phyloP scores from a whole-genome alignment of 2,888 invertebrate species.

The Graphium colonna region DNA sequence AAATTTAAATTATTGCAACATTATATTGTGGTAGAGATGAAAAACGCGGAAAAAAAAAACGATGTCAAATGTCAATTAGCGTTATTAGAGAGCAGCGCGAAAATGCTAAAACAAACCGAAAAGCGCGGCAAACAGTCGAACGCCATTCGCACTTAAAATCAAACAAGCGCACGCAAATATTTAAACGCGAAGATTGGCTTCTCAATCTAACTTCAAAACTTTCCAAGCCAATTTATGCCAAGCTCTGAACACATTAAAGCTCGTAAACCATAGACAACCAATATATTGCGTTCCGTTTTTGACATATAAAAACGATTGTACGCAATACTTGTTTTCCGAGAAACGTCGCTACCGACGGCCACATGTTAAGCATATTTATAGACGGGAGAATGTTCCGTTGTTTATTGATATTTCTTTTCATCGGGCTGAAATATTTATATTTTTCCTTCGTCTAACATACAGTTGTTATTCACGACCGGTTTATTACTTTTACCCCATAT shows the following conservation, averaged over 20 bases:
- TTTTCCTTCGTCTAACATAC: not conserved
- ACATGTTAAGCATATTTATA: conserved; percentile 23
- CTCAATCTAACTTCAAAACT: conserved; percentile 50
- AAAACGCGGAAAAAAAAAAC: conserved; percentile 40
- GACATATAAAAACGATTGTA: conserved; percentile 50
- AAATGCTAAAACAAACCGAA: conserved; percentile 62
- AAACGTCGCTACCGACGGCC: conserved; percentile 48
- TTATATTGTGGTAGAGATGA: conserved; percentile 17
- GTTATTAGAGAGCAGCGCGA: conserved; percentile 55
- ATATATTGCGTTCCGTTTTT: conserved; percentile 41
- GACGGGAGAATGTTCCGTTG: not conserved
- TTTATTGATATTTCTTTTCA: no score
- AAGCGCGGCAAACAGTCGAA: conserved; percentile 73
- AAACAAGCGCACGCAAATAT: conserved; percentile 75
- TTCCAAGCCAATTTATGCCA: conserved; percentile 48
- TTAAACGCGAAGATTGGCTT: conserved; percentile 65
- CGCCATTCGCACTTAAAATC: conserved; percentile 78
- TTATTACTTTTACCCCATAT: not conserved
- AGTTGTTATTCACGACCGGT: no score
- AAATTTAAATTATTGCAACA: not conserved
- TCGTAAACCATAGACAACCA: conserved; percentile 35
- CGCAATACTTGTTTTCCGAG: conserved; percentile 48
- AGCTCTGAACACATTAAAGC: conserved; percentile 43
- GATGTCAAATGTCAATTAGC: conserved; percentile 68
- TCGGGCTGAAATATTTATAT: not conserved